These are phyloP conservation scores for Phaethon lepturus DNA, from an alignment of 2,113 vertebrate genomes.

Conservation along the genomic window DNA sequence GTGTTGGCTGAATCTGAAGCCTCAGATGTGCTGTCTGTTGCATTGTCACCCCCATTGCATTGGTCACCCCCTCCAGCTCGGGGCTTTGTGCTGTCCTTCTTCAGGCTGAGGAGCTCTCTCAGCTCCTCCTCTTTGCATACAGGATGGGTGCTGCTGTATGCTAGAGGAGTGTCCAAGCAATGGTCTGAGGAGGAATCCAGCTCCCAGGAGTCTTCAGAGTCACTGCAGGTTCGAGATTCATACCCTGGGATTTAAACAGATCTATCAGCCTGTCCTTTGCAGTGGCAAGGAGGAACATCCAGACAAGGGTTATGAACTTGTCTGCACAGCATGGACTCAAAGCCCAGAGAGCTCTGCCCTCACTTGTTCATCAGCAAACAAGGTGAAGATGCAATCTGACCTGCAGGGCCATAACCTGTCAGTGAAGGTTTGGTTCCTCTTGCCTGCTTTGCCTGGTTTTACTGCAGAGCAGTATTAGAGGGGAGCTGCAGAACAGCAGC, in stretches of 20 bases:
- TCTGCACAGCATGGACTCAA: background rate
- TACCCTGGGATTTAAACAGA: conserved; percentile 81
- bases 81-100: background rate
- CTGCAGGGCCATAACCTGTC: background rate
- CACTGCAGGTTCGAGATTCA: conserved; percentile 89
- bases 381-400: background rate
- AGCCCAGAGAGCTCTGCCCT: background rate
- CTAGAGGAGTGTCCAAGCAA: conserved; percentile 46
- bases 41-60: background rate
- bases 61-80: background rate
- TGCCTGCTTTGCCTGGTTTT: background rate
- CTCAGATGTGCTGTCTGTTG: conserved; percentile 80
- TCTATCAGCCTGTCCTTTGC: background rate
- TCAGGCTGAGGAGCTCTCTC: conserved; percentile 44
- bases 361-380: background rate
- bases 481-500: background rate
- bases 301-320: background rate
- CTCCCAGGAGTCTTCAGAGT: conserved; percentile 91
- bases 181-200: conserved; percentile 83
- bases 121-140: conserved; percentile 61
- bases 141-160: conserved; percentile 44
- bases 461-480: background rate
- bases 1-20: conserved; percentile 87
- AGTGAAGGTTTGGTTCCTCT: background rate
- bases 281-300: background rate